Evolutionary conservation across 1,140 invertebrate species (phyloP), one percentile per base, ranked within the genome.

Genomic region (Cryptotermes secundus): DNA sequence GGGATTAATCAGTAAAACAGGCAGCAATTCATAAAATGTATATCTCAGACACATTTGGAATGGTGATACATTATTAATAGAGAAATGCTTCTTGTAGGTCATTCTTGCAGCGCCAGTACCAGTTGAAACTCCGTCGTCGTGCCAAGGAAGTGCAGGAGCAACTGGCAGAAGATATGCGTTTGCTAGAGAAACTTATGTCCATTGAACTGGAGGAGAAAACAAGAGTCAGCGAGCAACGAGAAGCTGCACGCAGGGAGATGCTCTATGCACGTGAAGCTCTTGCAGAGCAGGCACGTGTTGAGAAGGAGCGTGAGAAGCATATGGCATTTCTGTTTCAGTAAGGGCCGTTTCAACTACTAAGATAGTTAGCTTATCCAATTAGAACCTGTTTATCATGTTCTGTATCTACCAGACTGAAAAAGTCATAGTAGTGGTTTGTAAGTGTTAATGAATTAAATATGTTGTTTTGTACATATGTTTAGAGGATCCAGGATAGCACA

Each of bases 271-370:
- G 84, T 38, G 6, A 42, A 31, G 79, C 82, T 1, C 80, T 85
- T 10, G 35, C n/a, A 31, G 83, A 85, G 65, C 81, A 81, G 59
- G 34, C 79, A 24, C 65, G 36, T n/a, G 26, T 80, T 19, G 85
- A 85, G 83, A 85, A 82, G 80, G 72, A 84, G 59, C 83, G 85
- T 34, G 85, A 84, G 53, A 65, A 82, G 7, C 45, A 85, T 12
- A 85, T 85, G 85, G 83, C 84, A 16, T 85, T 85, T 35, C 34
- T 85, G 24, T 85, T 85, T 59, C 45, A 84, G 85, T 85, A 79
- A 84, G 83, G 24, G 35, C 7, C 26, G 22, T 49, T 42, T 9
- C 9, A 42, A 42, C 9, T 42, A 42, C 9, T 42, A 14, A 14
- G 2, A 9, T 42, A 42, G 2, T 42, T n/a, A n/a, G n/a, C n/a